phyloP scores from a whole-genome alignment of 2,113 vertebrate genomes.

The Chamaetylas fuelleborni region DNA sequence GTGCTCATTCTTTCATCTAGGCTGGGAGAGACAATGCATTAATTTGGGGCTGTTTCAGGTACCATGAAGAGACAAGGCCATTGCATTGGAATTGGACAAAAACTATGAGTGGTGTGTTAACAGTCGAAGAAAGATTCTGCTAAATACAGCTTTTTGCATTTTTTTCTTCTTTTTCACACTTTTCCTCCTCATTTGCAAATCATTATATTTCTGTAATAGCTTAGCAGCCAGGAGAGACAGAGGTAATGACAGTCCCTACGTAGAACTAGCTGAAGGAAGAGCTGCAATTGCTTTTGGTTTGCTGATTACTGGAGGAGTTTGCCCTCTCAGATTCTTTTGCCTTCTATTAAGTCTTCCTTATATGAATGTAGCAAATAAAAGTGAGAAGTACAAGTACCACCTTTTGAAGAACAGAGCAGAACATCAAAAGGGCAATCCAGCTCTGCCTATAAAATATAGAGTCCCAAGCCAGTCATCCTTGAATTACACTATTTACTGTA shows the following conservation, averaged over 20 bases:
- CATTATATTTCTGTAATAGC: neutral
- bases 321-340: neutral
- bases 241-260: neutral
- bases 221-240: neutral
- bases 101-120: neutral
- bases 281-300: neutral
- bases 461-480: neutral
- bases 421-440: neutral
- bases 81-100: neutral
- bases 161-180: neutral
- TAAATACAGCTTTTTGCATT: neutral
- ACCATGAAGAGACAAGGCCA: neutral
- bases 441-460: neutral
- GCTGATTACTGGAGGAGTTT: neutral
- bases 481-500: neutral
- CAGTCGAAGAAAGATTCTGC: neutral
- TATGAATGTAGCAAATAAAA: neutral
- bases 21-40: neutral
- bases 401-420: neutral
- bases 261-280: constrained; percentile 15
- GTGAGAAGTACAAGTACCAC: neutral
- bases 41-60: neutral
- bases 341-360: neutral
- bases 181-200: neutral
- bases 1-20: neutral